phyloP scores from a whole-genome alignment of 1,140 invertebrate species.

The Drosophila repleta region DNA sequence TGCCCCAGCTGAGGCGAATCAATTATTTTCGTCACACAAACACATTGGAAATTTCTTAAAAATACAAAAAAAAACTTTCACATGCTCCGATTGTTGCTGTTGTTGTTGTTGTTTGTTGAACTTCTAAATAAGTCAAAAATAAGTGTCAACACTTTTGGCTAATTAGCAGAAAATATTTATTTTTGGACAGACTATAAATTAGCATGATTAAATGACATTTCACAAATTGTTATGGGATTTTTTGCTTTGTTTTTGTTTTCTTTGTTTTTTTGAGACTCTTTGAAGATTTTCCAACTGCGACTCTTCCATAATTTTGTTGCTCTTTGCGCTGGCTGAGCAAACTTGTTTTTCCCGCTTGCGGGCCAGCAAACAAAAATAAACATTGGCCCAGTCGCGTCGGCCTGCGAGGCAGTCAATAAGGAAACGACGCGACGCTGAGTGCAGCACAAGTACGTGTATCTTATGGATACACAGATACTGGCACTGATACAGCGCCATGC shows the following conservation, averaged over 20 bases:
- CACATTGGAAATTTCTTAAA: slow-evolving; percentile 23
- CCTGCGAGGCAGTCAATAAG: slow-evolving; percentile 60
- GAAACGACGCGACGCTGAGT: slow-evolving; percentile 45
- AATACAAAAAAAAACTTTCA: slow-evolving; percentile 63
- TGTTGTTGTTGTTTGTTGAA: slow-evolving; percentile 23
- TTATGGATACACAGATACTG: slow-evolving; percentile 67
- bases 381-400: slow-evolving; percentile 58
- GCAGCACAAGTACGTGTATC: slow-evolving; percentile 67
- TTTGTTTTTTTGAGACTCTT: slow-evolving; percentile 66
- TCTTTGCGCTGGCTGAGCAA: slow-evolving; percentile 31
- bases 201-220: slow-evolving; percentile 45
- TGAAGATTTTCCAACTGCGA: slow-evolving; percentile 51
- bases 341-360: slow-evolving; percentile 78
- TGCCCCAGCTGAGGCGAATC: slow-evolving; percentile 18
- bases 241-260: not conserved
- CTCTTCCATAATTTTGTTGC: slow-evolving; percentile 38
- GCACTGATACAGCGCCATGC: slow-evolving; percentile 22
- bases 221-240: not conserved
- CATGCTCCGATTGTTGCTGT: slow-evolving; percentile 50
- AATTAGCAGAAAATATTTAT: slow-evolving; percentile 52
- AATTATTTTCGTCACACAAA: slow-evolving; percentile 47
- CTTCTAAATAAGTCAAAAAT: slow-evolving; percentile 50
- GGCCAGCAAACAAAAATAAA: slow-evolving; percentile 76
- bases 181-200: slow-evolving; percentile 41
- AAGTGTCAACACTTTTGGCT: slow-evolving; percentile 45